Percentiles rank a stretch among this genome's conserved stretches.
Evolutionary conservation across 2,888 invertebrate genomes (phyloP).

Genomic region (Fabriciana adippe): DNA sequence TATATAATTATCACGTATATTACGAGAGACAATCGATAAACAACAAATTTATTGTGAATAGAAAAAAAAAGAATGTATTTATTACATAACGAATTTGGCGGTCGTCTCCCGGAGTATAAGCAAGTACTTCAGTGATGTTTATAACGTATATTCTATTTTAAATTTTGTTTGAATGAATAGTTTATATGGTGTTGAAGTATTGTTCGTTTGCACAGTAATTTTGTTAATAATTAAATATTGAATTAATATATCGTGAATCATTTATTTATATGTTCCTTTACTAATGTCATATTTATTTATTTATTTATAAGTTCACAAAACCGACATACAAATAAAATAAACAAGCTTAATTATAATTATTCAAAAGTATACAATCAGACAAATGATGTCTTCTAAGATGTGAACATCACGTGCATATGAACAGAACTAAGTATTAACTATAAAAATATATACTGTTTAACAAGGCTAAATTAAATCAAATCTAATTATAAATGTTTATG

Average conservation of each 20-base stretch:
- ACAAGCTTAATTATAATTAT: too few relatives aligned
- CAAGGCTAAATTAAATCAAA: too few relatives aligned
- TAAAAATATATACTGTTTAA: too few relatives aligned
- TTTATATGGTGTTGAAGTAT: slow-evolving; percentile 76
- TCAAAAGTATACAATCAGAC: too few relatives aligned
- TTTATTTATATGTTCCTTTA: slow-evolving; percentile 13
- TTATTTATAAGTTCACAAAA: too few relatives aligned
- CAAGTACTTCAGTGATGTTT: slow-evolving; percentile 52
- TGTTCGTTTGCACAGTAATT: slow-evolving; percentile 72
- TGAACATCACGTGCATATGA: too few relatives aligned
- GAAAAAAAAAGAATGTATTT: neutral
- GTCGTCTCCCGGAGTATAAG: slow-evolving; percentile 5
- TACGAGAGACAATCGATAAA: slow-evolving; percentile 3
- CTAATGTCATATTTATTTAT: too few relatives aligned
- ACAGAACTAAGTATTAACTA: too few relatives aligned
- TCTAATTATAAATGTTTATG: too few relatives aligned
- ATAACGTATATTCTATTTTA: slow-evolving; percentile 32
- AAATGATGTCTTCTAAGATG: too few relatives aligned
- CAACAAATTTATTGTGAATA: neutral
- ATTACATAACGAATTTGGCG: neutral
- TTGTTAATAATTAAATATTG: slow-evolving; percentile 71
- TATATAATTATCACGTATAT: slow-evolving; percentile 40
- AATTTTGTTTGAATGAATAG: slow-evolving; percentile 77
- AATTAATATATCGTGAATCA: slow-evolving; percentile 27
- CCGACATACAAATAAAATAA: too few relatives aligned